phyloP scores from a whole-genome alignment of 2,797 vertebrate species.

The Sebastes miniatus region DNA sequence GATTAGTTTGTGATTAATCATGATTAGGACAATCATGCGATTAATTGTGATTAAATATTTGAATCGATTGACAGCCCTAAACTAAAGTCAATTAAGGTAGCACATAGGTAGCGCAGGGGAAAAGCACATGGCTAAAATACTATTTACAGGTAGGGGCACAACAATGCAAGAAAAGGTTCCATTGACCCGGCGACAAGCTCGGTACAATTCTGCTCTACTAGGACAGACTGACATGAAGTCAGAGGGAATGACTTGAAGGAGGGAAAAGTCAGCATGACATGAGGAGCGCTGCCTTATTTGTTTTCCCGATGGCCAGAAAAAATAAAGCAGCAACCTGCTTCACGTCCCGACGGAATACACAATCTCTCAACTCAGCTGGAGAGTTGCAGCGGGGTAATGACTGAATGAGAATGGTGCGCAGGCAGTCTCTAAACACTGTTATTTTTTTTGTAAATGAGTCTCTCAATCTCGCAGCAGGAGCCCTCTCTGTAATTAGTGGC shows the following conservation, averaged over 20 bases:
- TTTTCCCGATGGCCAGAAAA: background rate
- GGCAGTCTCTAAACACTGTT: constrained; percentile 40
- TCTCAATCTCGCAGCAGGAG: constrained; percentile 57
- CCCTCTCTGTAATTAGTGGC: constrained; percentile 55
- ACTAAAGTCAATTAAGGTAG: background rate
- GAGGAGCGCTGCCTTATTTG: background rate
- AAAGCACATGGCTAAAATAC: background rate
- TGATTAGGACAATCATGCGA: no score
- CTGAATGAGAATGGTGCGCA: constrained; percentile 16
- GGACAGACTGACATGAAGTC: constrained; percentile 18
- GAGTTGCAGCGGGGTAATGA: constrained; percentile 9
- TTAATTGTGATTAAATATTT: no score
- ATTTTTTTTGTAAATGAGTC: constrained; percentile 32
- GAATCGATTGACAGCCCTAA: no score
- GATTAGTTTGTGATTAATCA: no score
- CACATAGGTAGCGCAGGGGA: background rate
- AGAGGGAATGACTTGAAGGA: constrained; percentile 3
- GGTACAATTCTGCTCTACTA: background rate
- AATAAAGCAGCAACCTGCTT: constrained; percentile 23
- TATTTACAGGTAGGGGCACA: background rate
- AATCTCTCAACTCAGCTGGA: constrained; percentile 3
- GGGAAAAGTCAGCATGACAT: background rate
- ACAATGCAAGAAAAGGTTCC: background rate
- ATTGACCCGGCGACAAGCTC: background rate
- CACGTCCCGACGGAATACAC: background rate